Evolutionary conservation across 2,888 invertebrate genomes (phyloP), one percentile per base, ranked within the genome.

Genomic region (Himalopsyche anomala): DNA sequence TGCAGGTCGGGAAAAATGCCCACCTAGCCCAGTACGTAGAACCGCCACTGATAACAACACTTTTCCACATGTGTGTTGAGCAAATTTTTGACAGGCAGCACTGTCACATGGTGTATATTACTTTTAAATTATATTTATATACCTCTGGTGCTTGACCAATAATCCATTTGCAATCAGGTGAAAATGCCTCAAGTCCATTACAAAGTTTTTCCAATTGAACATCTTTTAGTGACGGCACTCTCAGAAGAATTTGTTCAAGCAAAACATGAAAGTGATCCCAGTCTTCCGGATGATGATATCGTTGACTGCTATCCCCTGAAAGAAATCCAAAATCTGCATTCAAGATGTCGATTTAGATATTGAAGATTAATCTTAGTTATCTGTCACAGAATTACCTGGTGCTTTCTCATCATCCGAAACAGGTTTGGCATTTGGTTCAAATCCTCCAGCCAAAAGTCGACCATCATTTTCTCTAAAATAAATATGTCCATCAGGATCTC

Each of bases 221-320:
- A 80, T 95, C 93, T 45, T 94, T 95, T 83, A 99, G 94, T 81
- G 93, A 92, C 0, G 99, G 99, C 87, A 98, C 95, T 40, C 99
- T 94, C 89, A 95, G 95, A 69, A 99, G 92, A 89, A 99, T 93
- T 90, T 98, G 95, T 89, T 98, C 97, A 51, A 99, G 93, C 80
- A 99, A 92, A 79, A 96, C 94, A 90, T 98, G 97, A 92, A 99
- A 99, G 90, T 98, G 98, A 91, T 99, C 99, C 99, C 99, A 99
- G 91, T 99, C 99, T 90, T 97, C 96, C 0, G 96, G 95, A 55
- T 97, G 95, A 55, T 97, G 93, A 90, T 95, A 94, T 15, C 96
- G 93, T 11, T 81, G 81, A 51, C 81, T 81, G 6, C n/a, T 51
- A 6, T 81, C 54, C 11, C 45, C 36, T 19, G 19, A 19, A 80